phyloP scores from a whole-genome alignment of 2,797 vertebrate genomes.

The Knipowitschia caucasica region DNA sequence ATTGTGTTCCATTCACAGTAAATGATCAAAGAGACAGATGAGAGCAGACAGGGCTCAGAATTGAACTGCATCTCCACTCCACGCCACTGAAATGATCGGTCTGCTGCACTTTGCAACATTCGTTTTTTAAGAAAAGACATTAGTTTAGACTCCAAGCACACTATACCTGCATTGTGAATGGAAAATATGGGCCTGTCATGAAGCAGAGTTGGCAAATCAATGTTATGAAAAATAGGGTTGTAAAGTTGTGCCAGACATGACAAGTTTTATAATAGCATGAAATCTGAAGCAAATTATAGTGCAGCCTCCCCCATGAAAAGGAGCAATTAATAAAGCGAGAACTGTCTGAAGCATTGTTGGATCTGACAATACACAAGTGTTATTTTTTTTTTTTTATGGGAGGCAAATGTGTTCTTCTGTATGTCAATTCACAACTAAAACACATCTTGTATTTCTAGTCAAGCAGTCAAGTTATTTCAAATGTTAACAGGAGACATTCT shows the following conservation, averaged over 20 bases:
- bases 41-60: slow-evolving; percentile 53
- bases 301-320: slow-evolving; percentile 8
- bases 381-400: not conserved
- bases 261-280: not conserved
- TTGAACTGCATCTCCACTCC: slow-evolving; percentile 61
- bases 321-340: slow-evolving; percentile 4
- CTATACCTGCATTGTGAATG: not conserved
- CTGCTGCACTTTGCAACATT: slow-evolving; percentile 44
- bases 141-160: not conserved
- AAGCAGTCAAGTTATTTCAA: not conserved
- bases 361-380: not conserved
- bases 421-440: not conserved
- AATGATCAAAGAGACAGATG: slow-evolving; percentile 52
- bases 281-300: slow-evolving; percentile 9
- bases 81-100: slow-evolving; percentile 64
- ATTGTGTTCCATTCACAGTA: slow-evolving; percentile 32
- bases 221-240: slow-evolving; percentile 4
- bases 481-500: too few relatives aligned
- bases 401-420: not conserved
- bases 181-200: slow-evolving; percentile 1
- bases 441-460: not conserved
- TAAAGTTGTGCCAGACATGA: not conserved
- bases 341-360: not conserved
- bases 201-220: not conserved
- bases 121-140: slow-evolving; percentile 8